Percentiles rank a stretch among this genome's conserved stretches.
phyloP scores from a whole-genome alignment of 2,888 invertebrate genomes.

The Callyntrura sp. region DNA sequence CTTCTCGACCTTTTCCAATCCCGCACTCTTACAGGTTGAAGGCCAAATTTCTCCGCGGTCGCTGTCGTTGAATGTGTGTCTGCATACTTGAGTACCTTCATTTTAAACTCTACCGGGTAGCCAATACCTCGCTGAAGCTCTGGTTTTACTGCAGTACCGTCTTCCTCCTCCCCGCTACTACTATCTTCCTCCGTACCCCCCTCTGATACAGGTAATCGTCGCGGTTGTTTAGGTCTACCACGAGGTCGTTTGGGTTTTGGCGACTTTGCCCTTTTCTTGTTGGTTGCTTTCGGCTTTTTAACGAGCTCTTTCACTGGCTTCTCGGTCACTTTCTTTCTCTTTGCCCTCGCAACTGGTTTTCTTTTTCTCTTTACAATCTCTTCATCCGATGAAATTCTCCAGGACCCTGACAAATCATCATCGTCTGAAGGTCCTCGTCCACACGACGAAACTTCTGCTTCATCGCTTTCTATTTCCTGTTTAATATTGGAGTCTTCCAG shows the following conservation, averaged over 20 bases:
- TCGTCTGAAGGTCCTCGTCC: background rate
- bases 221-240: slow-evolving; percentile 24
- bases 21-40: slow-evolving; percentile 24
- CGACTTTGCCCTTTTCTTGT: too few relatives aligned
- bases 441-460: too few relatives aligned
- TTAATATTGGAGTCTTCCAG: background rate
- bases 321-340: background rate
- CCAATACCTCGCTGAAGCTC: background rate
- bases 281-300: too few relatives aligned
- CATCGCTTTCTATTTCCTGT: background rate
- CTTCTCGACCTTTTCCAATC: slow-evolving; percentile 48
- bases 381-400: background rate
- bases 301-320: background rate
- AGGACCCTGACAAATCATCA: background rate
- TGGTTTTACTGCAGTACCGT: background rate
- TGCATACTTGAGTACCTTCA: slow-evolving; percentile 53
- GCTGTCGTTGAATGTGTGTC: slow-evolving; percentile 26
- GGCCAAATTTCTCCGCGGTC: slow-evolving; percentile 38
- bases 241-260: background rate
- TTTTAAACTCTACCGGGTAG: slow-evolving; percentile 52
- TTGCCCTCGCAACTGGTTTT: background rate
- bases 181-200: background rate
- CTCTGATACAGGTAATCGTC: background rate
- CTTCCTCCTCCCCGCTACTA: background rate
- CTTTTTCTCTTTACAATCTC: background rate